Evolutionary conservation across 2,797 vertebrate genomes (phyloP).

Genomic region (Notolabrus celidotus): DNA sequence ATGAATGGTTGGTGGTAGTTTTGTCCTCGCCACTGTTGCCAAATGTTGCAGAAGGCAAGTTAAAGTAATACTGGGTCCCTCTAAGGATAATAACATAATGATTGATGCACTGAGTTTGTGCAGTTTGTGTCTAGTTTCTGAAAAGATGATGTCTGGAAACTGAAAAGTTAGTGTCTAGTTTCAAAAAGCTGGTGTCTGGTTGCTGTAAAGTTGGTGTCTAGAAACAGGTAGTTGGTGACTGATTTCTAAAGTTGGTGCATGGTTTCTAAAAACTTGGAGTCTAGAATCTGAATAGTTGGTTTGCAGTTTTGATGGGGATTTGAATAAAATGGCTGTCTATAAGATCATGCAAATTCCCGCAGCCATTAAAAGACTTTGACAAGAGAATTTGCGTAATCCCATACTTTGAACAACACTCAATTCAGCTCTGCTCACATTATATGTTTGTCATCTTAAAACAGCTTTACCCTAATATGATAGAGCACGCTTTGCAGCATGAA

Average conservation of each 20-base stretch:
- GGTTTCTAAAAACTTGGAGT: not conserved
- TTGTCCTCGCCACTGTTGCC: too few relatives aligned
- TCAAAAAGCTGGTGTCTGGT: too few relatives aligned
- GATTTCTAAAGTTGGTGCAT: not conserved
- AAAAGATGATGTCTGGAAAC: too few relatives aligned
- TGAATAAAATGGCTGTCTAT: not conserved
- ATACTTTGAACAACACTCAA: conserved; percentile 48
- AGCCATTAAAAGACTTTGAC: conserved; percentile 38
- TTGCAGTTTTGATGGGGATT: not conserved
- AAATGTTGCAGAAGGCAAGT: too few relatives aligned
- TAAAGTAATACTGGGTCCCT: too few relatives aligned
- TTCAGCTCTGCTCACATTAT: conserved; percentile 25
- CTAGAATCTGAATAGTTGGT: not conserved
- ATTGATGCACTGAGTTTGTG: too few relatives aligned
- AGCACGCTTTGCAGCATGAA: not conserved
- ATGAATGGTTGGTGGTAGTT: too few relatives aligned
- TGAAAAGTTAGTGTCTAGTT: too few relatives aligned
- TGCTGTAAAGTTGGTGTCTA: too few relatives aligned
- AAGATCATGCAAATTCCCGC: conserved; percentile 50
- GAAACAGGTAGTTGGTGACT: too few relatives aligned
- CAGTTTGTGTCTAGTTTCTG: too few relatives aligned
- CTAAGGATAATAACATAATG: too few relatives aligned
- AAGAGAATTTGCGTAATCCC: conserved; percentile 47
- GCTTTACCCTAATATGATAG: conserved; percentile 10
- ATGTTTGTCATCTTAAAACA: conserved; percentile 30